phyloP scores from a whole-genome alignment of 92 coral and sea anemone genomes.

The Actinernus sp. region DNA sequence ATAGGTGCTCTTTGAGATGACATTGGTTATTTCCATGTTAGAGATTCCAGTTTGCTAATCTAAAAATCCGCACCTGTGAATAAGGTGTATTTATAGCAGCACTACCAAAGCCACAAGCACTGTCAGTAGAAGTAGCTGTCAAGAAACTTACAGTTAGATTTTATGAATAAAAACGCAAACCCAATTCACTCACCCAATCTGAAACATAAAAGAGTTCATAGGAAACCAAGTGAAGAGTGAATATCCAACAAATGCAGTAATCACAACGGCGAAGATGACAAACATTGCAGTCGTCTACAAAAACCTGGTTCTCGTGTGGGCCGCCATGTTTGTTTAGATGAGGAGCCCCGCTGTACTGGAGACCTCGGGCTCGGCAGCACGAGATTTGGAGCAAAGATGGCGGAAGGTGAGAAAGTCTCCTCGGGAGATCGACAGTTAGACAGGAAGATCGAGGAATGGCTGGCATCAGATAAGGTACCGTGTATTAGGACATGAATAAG shows the following conservation, averaged over 20 bases:
- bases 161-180: background rate
- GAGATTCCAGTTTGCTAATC: too few species aligned
- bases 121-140: conserved; percentile 3
- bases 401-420: conserved; percentile 39
- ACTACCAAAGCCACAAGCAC: too few species aligned
- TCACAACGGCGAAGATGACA: conserved; percentile 32
- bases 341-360: background rate
- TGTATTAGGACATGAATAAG: too few species aligned
- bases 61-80: too few species aligned
- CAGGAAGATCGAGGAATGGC: conserved; percentile 87
- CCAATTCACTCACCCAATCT: conserved; percentile 53
- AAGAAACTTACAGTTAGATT: too few species aligned
- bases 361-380: conserved; percentile 19
- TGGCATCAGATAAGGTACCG: conserved; percentile 94
- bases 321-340: conserved; percentile 17
- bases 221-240: conserved; percentile 38
- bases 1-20: too few species aligned
- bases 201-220: conserved; percentile 57
- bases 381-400: conserved; percentile 38
- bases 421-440: conserved; percentile 86
- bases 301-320: background rate
- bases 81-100: too few species aligned
- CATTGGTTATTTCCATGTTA: too few species aligned
- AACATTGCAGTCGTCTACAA: conserved; percentile 26
- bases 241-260: conserved; percentile 35